Conservation (phyloP, 2,797 vertebrate species). For the Kryptopterus vitreolus region DNA sequence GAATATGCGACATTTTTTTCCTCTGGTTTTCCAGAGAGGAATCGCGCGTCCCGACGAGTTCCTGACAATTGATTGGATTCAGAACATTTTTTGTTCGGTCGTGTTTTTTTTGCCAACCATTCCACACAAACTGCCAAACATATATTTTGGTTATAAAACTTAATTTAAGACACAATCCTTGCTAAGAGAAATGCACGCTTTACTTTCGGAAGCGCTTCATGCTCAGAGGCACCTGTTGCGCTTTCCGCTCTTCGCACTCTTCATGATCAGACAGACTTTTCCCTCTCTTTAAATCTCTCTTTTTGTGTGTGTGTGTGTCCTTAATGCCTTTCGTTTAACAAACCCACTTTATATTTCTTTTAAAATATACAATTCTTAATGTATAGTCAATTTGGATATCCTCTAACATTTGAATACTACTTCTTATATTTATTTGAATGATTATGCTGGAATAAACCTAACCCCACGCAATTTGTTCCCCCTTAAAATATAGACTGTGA, state of each 20-base stretch:
- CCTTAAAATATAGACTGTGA: neutral
- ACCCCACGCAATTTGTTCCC: neutral
- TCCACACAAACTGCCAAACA: neutral
- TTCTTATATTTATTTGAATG: neutral
- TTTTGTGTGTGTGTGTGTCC: neutral
- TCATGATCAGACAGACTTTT: neutral
- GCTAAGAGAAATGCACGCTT: conserved; percentile 4
- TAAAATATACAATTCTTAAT: no score
- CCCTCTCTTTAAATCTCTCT: neutral
- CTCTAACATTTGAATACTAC: neutral
- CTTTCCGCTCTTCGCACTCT: conserved; percentile 30
- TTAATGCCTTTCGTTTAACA: neutral
- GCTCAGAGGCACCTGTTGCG: conserved; percentile 44
- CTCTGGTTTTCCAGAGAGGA: conserved; percentile 46
- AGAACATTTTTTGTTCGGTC: neutral
- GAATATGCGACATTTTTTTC: conserved; percentile 19
- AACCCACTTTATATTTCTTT: no score
- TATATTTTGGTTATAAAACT: neutral
- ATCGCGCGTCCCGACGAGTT: conserved; percentile 14
- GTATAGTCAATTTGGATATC: neutral
- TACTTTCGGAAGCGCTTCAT: conserved; percentile 28
- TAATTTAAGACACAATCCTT: neutral
- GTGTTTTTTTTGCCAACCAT: neutral
- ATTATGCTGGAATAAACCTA: neutral
- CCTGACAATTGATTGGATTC: neutral